These are phyloP conservation scores for Andrena dorsata DNA, from an alignment of 2,888 invertebrate genomes.

Conservation along the genomic window DNA sequence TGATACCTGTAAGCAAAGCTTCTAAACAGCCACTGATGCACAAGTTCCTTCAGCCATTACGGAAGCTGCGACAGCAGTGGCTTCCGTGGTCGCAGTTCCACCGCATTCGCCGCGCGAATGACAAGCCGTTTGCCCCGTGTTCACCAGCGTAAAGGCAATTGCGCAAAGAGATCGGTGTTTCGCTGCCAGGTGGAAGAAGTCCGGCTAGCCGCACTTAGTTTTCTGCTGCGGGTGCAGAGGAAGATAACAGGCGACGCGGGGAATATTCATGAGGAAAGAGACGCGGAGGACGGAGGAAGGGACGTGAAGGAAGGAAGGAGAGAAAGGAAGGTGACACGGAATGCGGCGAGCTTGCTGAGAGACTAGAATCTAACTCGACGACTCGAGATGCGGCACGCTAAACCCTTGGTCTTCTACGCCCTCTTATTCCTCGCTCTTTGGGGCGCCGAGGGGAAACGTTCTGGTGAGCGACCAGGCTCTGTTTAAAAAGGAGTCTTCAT, in stretches of 20 bases:
- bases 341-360: constrained; percentile 18
- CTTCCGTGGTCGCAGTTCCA: too few species aligned
- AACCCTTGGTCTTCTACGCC: constrained; percentile 10
- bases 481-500: background rate
- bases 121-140: too few species aligned
- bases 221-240: background rate
- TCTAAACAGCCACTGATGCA: too few species aligned
- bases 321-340: background rate
- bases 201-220: background rate
- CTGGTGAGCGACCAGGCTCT: constrained; percentile 33
- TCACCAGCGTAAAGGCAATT: background rate
- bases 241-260: background rate
- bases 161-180: background rate
- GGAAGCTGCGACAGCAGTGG: too few species aligned
- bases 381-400: constrained; percentile 47
- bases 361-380: constrained; percentile 10
- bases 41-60: too few species aligned
- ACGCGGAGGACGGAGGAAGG: background rate
- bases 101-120: too few species aligned
- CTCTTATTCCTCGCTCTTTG: background rate
- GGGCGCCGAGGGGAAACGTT: constrained; percentile 24
- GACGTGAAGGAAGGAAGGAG: background rate
- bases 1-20: too few species aligned
- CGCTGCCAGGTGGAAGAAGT: background rate
- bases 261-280: background rate